These are phyloP conservation scores for Clarias pachynema DNA, from an alignment of 2,797 vertebrate genomes.

Conservation along the genomic window DNA sequence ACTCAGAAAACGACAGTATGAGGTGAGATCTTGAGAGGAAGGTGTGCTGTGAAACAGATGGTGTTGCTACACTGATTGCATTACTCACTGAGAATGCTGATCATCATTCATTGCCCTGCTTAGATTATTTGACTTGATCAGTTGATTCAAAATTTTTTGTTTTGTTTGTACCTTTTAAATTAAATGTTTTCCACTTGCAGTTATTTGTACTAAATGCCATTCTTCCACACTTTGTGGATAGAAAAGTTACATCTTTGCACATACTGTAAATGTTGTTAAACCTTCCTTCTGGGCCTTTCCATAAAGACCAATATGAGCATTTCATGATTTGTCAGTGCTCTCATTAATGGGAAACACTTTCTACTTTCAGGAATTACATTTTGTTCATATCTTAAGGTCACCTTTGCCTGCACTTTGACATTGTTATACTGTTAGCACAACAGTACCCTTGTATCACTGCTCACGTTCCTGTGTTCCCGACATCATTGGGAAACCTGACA, in stretches of 20 bases:
- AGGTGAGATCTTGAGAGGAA: conserved; percentile 4
- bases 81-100: conserved; percentile 38
- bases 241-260: not conserved
- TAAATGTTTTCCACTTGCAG: not conserved
- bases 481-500: not conserved
- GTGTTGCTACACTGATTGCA: conserved; percentile 50
- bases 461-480: not conserved
- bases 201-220: not conserved
- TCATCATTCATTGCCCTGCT: conserved; percentile 13
- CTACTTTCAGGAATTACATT: not conserved
- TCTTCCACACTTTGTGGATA: not conserved
- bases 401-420: not conserved
- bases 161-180: conserved; percentile 36
- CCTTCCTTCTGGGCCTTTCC: not conserved
- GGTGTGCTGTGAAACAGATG: conserved; percentile 38
- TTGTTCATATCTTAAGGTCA: not conserved
- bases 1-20: conserved; percentile 19
- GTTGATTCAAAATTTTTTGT: conserved; percentile 39
- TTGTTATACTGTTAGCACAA: conserved; percentile 1
- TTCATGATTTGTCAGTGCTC: not conserved
- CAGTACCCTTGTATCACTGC: not conserved
- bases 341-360: not conserved
- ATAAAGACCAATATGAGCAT: not conserved
- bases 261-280: too few species aligned
- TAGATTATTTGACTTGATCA: conserved; percentile 43